Percentiles rank a stretch among this genome's conserved stretches.
These are phyloP conservation scores for Falco peregrinus DNA, from an alignment of 2,797 vertebrate species.

Conservation along the genomic window DNA sequence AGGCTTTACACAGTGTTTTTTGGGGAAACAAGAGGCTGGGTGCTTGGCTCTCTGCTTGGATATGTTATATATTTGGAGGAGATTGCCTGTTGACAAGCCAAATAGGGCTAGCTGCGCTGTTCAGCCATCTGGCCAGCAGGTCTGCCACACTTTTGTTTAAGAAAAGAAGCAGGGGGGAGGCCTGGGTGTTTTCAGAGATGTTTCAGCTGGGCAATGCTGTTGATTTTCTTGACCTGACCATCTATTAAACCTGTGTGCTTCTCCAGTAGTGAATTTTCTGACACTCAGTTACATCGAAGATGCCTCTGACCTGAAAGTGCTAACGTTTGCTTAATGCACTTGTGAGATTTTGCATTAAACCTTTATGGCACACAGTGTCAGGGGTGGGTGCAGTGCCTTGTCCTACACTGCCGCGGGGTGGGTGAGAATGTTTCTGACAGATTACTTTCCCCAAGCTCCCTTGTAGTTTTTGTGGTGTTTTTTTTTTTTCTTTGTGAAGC, in stretches of 20 bases:
- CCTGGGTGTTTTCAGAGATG: background rate
- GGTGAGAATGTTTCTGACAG: background rate
- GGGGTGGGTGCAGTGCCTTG: background rate
- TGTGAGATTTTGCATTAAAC: background rate
- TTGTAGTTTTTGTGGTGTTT: too few relatives aligned
- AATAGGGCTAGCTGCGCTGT: too few relatives aligned
- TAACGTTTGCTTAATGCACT: accelerated
- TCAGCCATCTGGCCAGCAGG: background rate
- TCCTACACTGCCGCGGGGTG: background rate
- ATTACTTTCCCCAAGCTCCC: background rate
- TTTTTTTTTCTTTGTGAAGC: background rate
- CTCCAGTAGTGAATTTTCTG: background rate
- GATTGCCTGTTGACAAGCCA: background rate
- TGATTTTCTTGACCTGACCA: background rate
- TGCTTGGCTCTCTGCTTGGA: accelerated
- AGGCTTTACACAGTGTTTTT: background rate
- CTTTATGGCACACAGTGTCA: accelerated
- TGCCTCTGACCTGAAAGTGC: accelerated
- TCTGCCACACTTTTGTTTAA: background rate
- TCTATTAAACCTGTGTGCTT: accelerated
- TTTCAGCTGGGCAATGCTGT: background rate
- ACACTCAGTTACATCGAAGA: accelerated
- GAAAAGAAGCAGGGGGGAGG: too few relatives aligned
- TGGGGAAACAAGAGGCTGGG: background rate
- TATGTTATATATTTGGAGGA: accelerated